Evolutionary conservation across 2,888 invertebrate species (phyloP), one percentile per base, ranked within the genome.

Genomic region (Eristalinus aeneus): DNA sequence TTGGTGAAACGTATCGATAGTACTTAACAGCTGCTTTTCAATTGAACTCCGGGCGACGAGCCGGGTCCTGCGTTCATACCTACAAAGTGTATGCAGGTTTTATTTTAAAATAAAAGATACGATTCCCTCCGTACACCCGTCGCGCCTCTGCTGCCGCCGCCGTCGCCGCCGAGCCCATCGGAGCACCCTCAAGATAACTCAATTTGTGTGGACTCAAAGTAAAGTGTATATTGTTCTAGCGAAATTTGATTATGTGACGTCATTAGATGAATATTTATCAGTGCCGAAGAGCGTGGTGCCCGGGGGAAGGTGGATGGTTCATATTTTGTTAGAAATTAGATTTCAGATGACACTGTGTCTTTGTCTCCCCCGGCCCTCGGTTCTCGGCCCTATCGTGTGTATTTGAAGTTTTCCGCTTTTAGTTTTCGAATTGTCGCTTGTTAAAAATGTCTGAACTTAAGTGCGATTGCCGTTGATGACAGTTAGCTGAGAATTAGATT

Each of bases 221-320:
- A 84, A 84, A 84, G 72, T 87, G 83, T 83, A 87, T 88, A 89
- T 89, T 88, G 89, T 89, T 89, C 89, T 27, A 87, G 75, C 84
- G 60, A 89, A 89, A 89, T 90, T 89, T 89, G 89, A 89, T 90
- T 90, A 89, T 87, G 88, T 90, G 89, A 90, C 89, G 89, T 89
- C 89, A 89, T 89, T 89, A 89, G 87, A 88, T 88, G 77, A 82
- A 86, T 82, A 78, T 86, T 82, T 82, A 82, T 74, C 86, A 53
- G 82, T 74, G 16, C 46, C 39, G n/a, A 46, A 61, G 73, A 73
- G 65, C 67, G 34, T 31, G 53, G 39, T 56, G 54, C 63, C 36
- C 39, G 39, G 46, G 58, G 34, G 22, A 23, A 32, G 36, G 22
- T 46, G 67, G 46, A 27, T 46, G 34, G 68, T 85, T 81, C 85